Conservation (phyloP, 2,888 invertebrate species). For the Bombylius discolor region DNA sequence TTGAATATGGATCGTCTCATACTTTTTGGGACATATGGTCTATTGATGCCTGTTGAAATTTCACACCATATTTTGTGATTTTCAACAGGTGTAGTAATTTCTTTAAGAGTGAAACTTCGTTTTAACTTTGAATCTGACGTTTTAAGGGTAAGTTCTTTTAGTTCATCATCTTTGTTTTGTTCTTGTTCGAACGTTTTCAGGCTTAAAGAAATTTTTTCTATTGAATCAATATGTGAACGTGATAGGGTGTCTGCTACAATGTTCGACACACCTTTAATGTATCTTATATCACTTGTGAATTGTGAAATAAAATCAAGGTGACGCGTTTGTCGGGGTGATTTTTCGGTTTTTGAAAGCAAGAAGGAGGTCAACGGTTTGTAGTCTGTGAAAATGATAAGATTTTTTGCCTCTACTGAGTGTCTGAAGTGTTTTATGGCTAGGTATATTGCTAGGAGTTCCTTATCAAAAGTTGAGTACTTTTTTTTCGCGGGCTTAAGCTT, state of each 20-base stretch:
- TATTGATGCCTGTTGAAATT: neutral
- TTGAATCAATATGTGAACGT: neutral
- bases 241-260: neutral
- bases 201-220: neutral
- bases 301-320: neutral
- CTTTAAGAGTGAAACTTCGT: too few relatives aligned
- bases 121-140: too few relatives aligned
- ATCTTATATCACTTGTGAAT: too few relatives aligned
- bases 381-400: neutral
- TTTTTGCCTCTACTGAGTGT: neutral
- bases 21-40: too few relatives aligned
- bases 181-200: neutral
- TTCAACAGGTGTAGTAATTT: too few relatives aligned
- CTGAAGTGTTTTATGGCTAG: slow-evolving; percentile 7
- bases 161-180: neutral
- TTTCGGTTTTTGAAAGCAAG: neutral
- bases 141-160: neutral
- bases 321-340: neutral
- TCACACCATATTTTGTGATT: too few relatives aligned
- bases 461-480: slow-evolving; percentile 19
- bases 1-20: too few relatives aligned
- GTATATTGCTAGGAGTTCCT: slow-evolving; percentile 20
- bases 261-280: neutral
- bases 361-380: neutral
- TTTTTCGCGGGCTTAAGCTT: slow-evolving; percentile 17